Base-by-base conservation (phyloP, 2,888 invertebrate species). In the Andrena haemorrhoa region DNA sequence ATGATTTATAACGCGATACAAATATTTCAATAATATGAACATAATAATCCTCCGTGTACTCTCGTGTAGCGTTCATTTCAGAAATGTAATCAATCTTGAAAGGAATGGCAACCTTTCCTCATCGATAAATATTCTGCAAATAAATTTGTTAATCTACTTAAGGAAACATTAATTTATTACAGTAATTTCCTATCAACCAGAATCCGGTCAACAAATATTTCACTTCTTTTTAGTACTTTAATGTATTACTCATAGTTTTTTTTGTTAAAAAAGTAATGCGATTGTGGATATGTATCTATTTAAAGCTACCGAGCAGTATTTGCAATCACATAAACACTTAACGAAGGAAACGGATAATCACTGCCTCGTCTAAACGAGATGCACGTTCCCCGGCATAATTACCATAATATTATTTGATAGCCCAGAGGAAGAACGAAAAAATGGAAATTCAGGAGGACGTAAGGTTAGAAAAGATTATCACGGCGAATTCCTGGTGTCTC, bases 11-110 rank as follows among this genome's bases (percentile, higher is more conserved):
- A 20, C 23, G 29, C 10, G 20, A 23, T 20, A 23, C 31, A 41
- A 56, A 72, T 63, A 72, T 63, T 63, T 56, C 63, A n/a, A 53
- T 41, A 56, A 56, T 47, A 33, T n/a, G 51, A 72, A 12, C 23
- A 53, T 72, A 47, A 75, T 64, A 72, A 75, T 63, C n/a, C 12
- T 12, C 29, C 8, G 49, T n/a, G 16, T 5, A 10, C 3, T 10
- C 16, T 4, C 7, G 31, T 33, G 60, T 33, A 5, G 4, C 23
- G 3, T 12, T 29, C 49, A n/a, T 26, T 47, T n/a, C 6, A n/a
- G 10, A 33, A 8, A 26, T 35, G 26, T 51, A 51, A 75, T 26
- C 16, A 60, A 70, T 70, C 33, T 26, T 2, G 1, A 12, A 1
- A 20, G 49, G 7, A 12, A 26, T 12, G 20, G 29, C 60, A 51